A percentile compares a stretch with the other conserved stretches of the same genome.
phyloP scores from a whole-genome alignment of 2,113 vertebrate genomes.

The Rhombomys opimus region DNA sequence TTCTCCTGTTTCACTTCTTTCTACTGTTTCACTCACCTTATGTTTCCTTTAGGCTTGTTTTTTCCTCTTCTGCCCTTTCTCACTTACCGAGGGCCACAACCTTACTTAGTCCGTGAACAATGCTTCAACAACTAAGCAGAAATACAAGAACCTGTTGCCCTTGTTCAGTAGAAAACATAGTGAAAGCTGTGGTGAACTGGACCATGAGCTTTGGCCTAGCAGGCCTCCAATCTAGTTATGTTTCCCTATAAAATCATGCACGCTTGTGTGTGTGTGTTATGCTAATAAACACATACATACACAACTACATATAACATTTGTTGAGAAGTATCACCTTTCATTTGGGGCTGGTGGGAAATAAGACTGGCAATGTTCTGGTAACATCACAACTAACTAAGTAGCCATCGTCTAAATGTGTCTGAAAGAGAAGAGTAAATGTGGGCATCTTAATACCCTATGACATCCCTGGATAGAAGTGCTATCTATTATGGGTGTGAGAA shows the following conservation, averaged over 20 bases:
- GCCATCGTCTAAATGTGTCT: neutral
- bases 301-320: neutral
- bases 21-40: neutral
- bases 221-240: neutral
- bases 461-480: neutral
- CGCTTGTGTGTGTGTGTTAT: neutral
- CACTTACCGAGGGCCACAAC: neutral
- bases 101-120: neutral
- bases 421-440: neutral
- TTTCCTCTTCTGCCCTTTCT: neutral
- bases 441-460: neutral
- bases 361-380: neutral
- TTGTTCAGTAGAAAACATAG: neutral
- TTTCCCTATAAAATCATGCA: neutral
- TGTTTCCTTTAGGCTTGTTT: neutral
- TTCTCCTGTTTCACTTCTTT: neutral
- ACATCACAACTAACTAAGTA: neutral
- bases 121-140: neutral
- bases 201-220: neutral
- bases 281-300: neutral
- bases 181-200: neutral
- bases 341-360: neutral
- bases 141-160: neutral
- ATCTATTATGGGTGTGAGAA: neutral
- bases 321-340: conserved; percentile 36